Percentiles rank a stretch among this genome's conserved stretches.
phyloP scores from a whole-genome alignment of 2,113 vertebrate genomes.

The Phaethon lepturus region DNA sequence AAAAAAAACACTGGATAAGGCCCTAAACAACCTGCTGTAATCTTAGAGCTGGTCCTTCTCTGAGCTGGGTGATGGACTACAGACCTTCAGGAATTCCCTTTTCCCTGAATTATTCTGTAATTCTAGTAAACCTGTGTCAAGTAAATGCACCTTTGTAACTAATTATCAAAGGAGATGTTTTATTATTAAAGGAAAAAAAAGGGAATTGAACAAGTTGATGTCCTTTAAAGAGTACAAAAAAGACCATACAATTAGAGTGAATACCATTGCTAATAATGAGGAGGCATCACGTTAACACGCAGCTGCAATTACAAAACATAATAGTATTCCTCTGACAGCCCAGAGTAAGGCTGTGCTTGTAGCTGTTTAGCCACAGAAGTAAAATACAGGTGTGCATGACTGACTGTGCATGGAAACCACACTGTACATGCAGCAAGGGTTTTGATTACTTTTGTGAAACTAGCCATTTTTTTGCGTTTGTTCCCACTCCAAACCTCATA shows the following conservation, averaged over 20 bases:
- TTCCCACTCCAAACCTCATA: not conserved
- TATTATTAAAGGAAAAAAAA: not conserved
- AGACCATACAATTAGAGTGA: not conserved
- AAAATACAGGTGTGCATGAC: not conserved
- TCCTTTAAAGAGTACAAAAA: not conserved
- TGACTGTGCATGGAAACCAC: not conserved
- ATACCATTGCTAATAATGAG: not conserved
- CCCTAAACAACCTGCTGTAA: not conserved
- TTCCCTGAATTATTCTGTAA: not conserved
- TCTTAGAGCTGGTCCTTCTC: not conserved
- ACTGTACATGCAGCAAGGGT: not conserved
- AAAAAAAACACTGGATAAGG: not conserved
- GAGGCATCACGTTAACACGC: not conserved
- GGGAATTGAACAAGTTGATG: not conserved
- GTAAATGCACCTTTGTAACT: not conserved
- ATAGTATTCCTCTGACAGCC: not conserved
- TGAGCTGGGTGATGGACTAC: not conserved
- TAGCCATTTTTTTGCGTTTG: not conserved
- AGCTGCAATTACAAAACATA: not conserved
- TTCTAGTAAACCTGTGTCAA: not conserved
- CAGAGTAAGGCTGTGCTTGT: not conserved
- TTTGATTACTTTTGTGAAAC: not conserved
- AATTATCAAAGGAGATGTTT: not conserved
- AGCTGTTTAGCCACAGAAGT: not conserved
- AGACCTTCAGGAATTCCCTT: not conserved